Conservation (phyloP, 2,113 vertebrate species). For the Ciconia maguari region DNA sequence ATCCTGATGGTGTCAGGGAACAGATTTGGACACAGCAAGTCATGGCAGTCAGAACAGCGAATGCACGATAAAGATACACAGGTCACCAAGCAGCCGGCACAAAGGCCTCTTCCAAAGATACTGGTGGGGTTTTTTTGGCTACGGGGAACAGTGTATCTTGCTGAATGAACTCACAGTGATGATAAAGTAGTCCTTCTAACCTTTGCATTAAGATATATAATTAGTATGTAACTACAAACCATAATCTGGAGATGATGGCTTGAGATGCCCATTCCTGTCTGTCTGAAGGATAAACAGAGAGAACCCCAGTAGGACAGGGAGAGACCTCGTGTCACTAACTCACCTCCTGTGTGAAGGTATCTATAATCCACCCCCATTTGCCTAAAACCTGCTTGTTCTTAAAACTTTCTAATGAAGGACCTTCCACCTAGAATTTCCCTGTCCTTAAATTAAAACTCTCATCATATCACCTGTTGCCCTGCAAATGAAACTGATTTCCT, state of each 20-base stretch:
- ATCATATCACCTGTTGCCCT: background rate
- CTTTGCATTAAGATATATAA: background rate
- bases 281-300: background rate
- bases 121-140: background rate
- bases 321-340: background rate
- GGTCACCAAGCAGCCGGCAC: background rate
- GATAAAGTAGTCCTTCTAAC: background rate
- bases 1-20: background rate
- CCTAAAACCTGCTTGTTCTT: background rate
- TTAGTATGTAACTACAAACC: background rate
- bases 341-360: background rate
- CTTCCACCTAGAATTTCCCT: background rate
- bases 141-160: background rate
- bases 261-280: background rate
- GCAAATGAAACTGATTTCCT: background rate
- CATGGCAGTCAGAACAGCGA: background rate
- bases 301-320: background rate
- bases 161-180: background rate
- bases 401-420: background rate
- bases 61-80: background rate
- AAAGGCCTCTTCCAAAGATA: background rate
- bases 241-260: background rate
- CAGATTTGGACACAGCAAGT: background rate
- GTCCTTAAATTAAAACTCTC: background rate
- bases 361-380: background rate